Conservation (phyloP, 2,113 vertebrate genomes). For the Galemys pyrenaicus region DNA sequence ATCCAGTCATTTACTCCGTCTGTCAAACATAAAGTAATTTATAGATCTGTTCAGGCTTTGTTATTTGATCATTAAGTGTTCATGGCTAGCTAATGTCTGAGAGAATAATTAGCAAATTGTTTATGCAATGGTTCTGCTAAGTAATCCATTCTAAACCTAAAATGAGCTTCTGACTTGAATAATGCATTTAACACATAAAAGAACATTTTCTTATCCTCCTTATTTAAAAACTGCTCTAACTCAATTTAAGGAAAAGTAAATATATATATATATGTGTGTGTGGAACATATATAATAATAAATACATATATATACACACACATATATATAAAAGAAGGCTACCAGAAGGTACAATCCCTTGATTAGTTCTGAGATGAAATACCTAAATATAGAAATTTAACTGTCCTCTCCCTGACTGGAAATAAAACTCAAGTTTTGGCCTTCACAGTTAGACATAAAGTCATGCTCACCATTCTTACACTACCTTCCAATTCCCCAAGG, state of each 20-base stretch:
- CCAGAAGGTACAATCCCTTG: constrained; percentile 2
- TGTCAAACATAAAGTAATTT: background rate
- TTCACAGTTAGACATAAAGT: background rate
- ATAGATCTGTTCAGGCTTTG: background rate
- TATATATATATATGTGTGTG: too few relatives aligned
- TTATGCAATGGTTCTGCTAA: constrained; percentile 16
- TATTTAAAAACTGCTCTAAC: background rate
- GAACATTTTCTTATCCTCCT: constrained; percentile 48
- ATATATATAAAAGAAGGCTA: constrained; percentile 1
- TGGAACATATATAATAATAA: too few relatives aligned
- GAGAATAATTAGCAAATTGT: constrained; percentile 45
- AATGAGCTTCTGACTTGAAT: constrained; percentile 29
- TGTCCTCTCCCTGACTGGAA: background rate
- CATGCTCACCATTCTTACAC: background rate
- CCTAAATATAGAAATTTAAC: constrained; percentile 42
- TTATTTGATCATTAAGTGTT: background rate
- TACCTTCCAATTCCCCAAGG: background rate
- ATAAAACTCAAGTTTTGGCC: background rate
- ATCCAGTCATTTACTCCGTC: background rate
- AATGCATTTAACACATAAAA: background rate
- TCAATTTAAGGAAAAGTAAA: constrained; percentile 15
- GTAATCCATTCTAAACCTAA: constrained; percentile 16
- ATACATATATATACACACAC: too few relatives aligned
- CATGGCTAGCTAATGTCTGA: background rate
- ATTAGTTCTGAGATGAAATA: constrained; percentile 33